Base-by-base conservation (phyloP, 2,113 vertebrate genomes). In the Syngnathoides biaculeatus region DNA sequence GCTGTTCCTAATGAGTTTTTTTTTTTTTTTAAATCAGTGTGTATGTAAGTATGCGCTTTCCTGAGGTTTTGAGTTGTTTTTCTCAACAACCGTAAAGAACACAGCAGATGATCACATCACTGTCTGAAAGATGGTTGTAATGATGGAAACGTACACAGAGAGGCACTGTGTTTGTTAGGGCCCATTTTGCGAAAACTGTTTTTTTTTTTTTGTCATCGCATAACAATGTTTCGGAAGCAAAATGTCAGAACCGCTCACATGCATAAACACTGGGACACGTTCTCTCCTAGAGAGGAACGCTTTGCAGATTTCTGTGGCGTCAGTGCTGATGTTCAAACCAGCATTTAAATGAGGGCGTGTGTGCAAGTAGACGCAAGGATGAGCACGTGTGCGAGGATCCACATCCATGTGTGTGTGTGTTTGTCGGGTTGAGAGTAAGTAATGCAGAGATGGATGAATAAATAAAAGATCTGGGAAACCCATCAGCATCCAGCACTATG, bases 401-500 rank as follows among this genome's bases (percentile, higher is more conserved):
- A 71, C 71, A 66, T 72, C 47, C 35, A 42, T 58, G 48, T 52
- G 56, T 56, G 39, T 47, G 64, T 61, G 22, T 50, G 57, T 55
- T 64, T 62, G 67, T 77, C 55, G 66, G 38, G 13, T 50, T 83
- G 71, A 87, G 81, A 84, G 72, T 26, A 62, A 84, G 73, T 86
- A 79, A 86, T 78, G 74, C 63, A 56, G 80, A 72, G 74, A 77
- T 75, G 56, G 82, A 83, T 89, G 86, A 84, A 89, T 89, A 90
- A 86, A 86, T 89, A 72, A 87, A 84, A 86, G 80, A 82, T 83
- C 79, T 84, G 77, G 83, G 75, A 87, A 86, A 85, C 50, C 84
- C 84, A 87, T 88, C 86, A 84, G 74, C 79, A 84, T 81, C 74
- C 47, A 63, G 84, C 72, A 60, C 71, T 65, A 24, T 61, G 87